A percentile compares a stretch with the other conserved stretches of the same genome.
These are phyloP conservation scores for Limanda limanda DNA, from an alignment of 2,113 vertebrate genomes.

Conservation along the genomic window DNA sequence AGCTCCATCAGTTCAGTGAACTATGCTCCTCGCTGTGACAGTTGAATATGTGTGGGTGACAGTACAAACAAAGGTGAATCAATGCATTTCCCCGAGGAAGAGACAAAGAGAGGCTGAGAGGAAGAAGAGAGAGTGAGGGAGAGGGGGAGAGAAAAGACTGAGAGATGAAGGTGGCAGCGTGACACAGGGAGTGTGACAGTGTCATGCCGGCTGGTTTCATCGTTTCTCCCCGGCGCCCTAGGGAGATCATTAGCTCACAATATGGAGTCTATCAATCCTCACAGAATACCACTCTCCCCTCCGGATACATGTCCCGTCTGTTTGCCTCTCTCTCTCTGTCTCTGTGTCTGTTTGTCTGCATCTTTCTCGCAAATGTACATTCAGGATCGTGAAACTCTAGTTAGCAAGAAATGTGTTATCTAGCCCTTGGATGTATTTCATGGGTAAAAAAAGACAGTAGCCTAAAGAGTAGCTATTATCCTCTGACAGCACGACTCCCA, in stretches of 20 bases:
- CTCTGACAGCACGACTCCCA: constrained; percentile 19
- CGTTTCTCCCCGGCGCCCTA: constrained; percentile 70
- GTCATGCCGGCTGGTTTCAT: constrained; percentile 78
- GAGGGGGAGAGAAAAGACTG: constrained; percentile 46
- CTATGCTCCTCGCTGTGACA: constrained; percentile 57
- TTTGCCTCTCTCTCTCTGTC: constrained; percentile 47
- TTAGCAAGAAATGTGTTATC: constrained; percentile 37
- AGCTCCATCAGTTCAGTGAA: constrained; percentile 60
- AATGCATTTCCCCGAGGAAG: constrained; percentile 69
- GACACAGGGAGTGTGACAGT: constrained; percentile 73
- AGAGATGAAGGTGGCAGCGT: constrained; percentile 71
- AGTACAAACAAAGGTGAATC: constrained; percentile 81
- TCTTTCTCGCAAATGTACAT: constrained; percentile 44
- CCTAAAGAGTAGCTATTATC: constrained; percentile 46
- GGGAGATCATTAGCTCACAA: constrained; percentile 83
- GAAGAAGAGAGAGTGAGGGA: constrained; percentile 43
- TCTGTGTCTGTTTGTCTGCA: constrained; percentile 60
- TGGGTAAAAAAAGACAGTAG: background rate
- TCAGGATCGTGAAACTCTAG: constrained; percentile 47
- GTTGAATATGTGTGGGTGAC: constrained; percentile 74
- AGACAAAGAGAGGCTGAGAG: constrained; percentile 56
- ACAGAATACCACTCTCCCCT: constrained; percentile 74
- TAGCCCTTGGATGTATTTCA: constrained; percentile 29
- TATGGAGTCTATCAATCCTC: constrained; percentile 82
- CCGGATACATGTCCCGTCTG: constrained; percentile 70